Conservation (phyloP, 2,888 invertebrate genomes). For the Himalopsyche japonica region DNA sequence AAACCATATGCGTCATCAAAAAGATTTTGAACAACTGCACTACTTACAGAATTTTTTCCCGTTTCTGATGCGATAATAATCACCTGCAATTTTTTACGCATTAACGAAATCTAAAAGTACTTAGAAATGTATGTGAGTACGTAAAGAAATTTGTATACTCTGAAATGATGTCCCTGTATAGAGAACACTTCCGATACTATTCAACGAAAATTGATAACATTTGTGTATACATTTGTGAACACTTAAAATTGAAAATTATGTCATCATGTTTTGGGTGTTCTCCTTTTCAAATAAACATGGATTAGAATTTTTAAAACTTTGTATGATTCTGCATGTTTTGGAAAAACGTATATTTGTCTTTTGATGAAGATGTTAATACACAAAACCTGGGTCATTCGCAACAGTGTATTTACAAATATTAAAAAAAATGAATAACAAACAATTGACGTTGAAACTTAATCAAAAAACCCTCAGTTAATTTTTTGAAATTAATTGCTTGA, state of each 20-base stretch:
- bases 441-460: too few species aligned
- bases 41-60: not conserved
- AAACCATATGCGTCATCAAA: not conserved
- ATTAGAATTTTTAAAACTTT: too few species aligned
- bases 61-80: not conserved
- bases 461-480: too few species aligned
- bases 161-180: not conserved
- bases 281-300: not conserved
- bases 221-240: not conserved
- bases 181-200: not conserved
- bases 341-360: too few species aligned
- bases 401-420: too few species aligned
- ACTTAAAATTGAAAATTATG: not conserved
- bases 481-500: too few species aligned
- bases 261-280: not conserved
- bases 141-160: not conserved
- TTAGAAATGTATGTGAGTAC: not conserved
- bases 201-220: not conserved
- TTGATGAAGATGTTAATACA: too few species aligned
- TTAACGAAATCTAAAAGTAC: not conserved
- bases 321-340: too few species aligned
- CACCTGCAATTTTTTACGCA: not conserved
- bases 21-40: not conserved
- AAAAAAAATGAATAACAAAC: too few species aligned
- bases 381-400: too few species aligned